Conservation (phyloP, 2,797 vertebrate species). For the Remorina albescens region DNA sequence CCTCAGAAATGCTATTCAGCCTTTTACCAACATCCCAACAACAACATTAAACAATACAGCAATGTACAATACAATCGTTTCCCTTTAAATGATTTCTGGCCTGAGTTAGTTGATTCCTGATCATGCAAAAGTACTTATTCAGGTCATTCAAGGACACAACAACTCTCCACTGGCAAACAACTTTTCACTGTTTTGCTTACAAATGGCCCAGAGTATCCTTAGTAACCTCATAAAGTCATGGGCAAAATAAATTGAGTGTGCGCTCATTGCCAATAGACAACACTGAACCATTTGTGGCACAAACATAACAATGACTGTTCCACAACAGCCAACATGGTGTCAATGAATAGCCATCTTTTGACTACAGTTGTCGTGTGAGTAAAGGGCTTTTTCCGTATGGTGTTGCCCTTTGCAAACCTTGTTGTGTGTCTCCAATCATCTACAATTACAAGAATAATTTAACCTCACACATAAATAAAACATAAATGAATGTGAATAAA, state of each 20-base stretch:
- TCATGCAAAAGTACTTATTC: slow-evolving; percentile 40
- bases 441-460: slow-evolving; percentile 6
- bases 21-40: slow-evolving; percentile 11
- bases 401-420: slow-evolving; percentile 5
- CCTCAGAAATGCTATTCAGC: slow-evolving; percentile 19
- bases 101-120: slow-evolving; percentile 24
- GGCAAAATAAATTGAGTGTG: slow-evolving; percentile 23
- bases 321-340: neutral
- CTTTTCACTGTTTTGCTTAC: slow-evolving; percentile 23
- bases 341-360: slow-evolving; percentile 18
- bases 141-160: slow-evolving; percentile 42
- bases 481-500: no score
- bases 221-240: slow-evolving; percentile 20
- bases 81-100: slow-evolving; percentile 36
- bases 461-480: neutral
- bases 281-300: slow-evolving; percentile 31
- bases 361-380: neutral
- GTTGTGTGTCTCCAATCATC: slow-evolving; percentile 4
- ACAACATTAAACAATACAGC: slow-evolving; percentile 37
- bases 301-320: slow-evolving; percentile 39
- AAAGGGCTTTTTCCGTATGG: slow-evolving; percentile 1
- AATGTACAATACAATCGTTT: no score
- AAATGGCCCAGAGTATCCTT: slow-evolving; percentile 17
- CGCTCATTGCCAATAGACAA: slow-evolving; percentile 30
- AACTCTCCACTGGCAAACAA: slow-evolving; percentile 30